Evolutionary conservation across 2,888 invertebrate species (phyloP), one percentile per base, ranked within the genome.

Genomic region (Bedellia somnulentella): DNA sequence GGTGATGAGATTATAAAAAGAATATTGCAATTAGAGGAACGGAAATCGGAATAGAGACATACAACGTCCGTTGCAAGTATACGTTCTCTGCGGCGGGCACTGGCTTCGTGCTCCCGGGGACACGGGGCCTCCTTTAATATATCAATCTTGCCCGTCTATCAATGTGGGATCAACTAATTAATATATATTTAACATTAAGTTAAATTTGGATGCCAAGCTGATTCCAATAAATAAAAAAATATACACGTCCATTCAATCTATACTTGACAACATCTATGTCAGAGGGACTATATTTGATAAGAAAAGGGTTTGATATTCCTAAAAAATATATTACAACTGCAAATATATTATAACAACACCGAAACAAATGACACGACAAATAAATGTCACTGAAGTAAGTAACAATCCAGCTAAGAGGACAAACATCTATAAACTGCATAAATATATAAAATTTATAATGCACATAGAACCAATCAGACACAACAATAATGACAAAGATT

Each of bases 391-490:
- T 58, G 57, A 2, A 21, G 10, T 21, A 2, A 57, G 59, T 62
- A 46, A 52, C 50, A 56, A 52, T 61, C 64, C 52, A 54, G 49
- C 75, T 75, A 73, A 70, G 50, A 66, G 67, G 64, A 59, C 67
- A 62, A 63, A 70, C 66, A 70, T 62, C 73, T 73, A 75, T 70
- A 62, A 70, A 64, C 66, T 59, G 57, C n/a, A n/a, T n/a, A n/a
- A n/a, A n/a, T n/a, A n/a, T n/a, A 54, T 56, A 54, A 59, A 58
- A 21, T 29, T 24, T 16, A 15, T 18, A 24, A 73, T 73, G 67
- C 71, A 73, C 71, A 73, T 68, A 67, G 47, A 71, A 71, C 66
- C 60, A 57, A 53, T 55, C 45, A 55, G 58, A 73, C 70, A 75
- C 64, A 58, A 73, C 70, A 73, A 58, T 61, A 52, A 67, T 58